These are phyloP conservation scores for Porites australiensis DNA, from an alignment of 64 coral and sea anemone genomes.

Conservation along the genomic window DNA sequence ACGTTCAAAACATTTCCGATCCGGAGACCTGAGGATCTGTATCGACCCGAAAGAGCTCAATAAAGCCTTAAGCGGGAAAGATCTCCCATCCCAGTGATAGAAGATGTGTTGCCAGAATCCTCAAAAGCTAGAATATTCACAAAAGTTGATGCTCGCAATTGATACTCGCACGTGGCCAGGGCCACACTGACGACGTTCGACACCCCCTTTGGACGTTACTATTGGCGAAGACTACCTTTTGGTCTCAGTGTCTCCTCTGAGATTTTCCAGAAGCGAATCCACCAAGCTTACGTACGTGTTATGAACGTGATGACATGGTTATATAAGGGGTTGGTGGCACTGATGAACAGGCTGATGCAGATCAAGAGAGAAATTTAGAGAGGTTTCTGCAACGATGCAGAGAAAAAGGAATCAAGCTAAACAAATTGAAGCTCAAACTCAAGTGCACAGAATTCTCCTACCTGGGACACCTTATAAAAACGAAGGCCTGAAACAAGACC, in stretches of 20 bases:
- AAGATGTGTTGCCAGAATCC: neutral
- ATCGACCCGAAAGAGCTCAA: conserved; percentile 58
- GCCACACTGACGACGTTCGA: conserved; percentile 34
- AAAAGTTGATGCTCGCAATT: conserved; percentile 6
- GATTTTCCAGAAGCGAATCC: conserved; percentile 46
- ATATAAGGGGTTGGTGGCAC: conserved; percentile 40
- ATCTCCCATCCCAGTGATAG: neutral
- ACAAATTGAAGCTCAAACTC: conserved; percentile 27
- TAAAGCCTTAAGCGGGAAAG: conserved; percentile 52
- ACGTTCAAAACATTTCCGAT: neutral
- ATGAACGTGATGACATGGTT: conserved; percentile 22
- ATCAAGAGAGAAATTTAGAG: neutral
- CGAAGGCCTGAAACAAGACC: conserved; percentile 29
- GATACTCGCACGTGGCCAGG: conserved; percentile 27
- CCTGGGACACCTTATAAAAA: neutral
- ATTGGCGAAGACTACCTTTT: conserved; percentile 38
- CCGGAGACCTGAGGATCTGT: conserved; percentile 30
- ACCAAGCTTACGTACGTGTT: conserved; percentile 1
- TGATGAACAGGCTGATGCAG: neutral
- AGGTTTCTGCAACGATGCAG: conserved; percentile 29
- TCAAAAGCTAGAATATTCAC: conserved; percentile 7
- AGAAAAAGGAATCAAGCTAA: conserved; percentile 25
- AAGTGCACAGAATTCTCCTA: conserved; percentile 7
- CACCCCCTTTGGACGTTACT: conserved; percentile 31
- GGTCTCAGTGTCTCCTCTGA: conserved; percentile 14